Evolutionary conservation across 2,113 vertebrate species (phyloP).

Genomic region (Otolemur garnettii): DNA sequence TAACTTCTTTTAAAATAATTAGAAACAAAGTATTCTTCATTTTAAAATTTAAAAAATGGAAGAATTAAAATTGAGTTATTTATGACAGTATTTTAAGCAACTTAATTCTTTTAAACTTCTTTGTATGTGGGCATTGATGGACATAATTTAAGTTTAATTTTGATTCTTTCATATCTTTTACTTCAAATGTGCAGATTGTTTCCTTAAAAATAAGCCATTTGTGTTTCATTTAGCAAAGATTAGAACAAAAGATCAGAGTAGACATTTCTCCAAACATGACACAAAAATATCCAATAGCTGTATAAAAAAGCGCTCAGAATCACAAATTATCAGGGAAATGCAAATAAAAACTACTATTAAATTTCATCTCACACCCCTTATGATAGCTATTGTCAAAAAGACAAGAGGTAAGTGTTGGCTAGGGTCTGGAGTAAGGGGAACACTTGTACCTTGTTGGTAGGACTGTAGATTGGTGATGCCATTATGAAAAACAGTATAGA

Average conservation of each 20-base stretch:
- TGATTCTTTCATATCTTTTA: not conserved
- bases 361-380: not conserved
- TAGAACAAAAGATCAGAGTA: not conserved
- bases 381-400: not conserved
- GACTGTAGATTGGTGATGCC: not conserved
- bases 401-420: not conserved
- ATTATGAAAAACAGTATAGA: not conserved
- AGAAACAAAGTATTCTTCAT: not conserved
- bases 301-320: too few species aligned
- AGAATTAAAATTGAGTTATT: not conserved
- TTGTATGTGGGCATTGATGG: not conserved
- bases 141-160: not conserved
- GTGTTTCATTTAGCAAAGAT: not conserved
- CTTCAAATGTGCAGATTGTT: not conserved
- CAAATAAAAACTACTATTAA: not conserved
- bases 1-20: not conserved
- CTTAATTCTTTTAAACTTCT: not conserved
- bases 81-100: not conserved
- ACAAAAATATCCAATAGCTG: too few species aligned
- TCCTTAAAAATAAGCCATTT: not conserved
- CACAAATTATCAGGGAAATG: not conserved
- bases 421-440: not conserved
- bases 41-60: not conserved
- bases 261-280: not conserved
- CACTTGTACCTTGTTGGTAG: not conserved